Conservation (phyloP, 2,888 invertebrate genomes). For the Euspilapteryx auroguttella region DNA sequence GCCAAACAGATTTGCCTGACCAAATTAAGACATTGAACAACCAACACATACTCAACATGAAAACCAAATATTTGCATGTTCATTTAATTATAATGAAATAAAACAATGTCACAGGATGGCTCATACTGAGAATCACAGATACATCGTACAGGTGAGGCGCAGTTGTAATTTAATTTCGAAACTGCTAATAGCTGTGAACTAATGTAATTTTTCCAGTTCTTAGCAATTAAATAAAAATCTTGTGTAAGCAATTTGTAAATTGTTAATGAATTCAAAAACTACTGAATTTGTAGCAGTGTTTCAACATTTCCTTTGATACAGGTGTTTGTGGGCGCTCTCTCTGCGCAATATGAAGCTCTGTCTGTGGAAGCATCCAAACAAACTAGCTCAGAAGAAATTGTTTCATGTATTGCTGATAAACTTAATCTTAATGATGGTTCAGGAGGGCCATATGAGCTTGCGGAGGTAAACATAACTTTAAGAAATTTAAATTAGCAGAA, state of each 20-base stretch:
- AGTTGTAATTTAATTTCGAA: not conserved
- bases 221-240: not conserved
- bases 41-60: conserved; percentile 23
- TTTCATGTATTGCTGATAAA: conserved; percentile 81
- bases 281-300: too few relatives aligned
- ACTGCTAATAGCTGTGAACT: not conserved
- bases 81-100: conserved; percentile 22
- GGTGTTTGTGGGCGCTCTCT: conserved; percentile 88
- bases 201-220: not conserved
- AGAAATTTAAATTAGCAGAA: too few relatives aligned
- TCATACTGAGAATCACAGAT: conserved; percentile 65
- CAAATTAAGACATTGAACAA: too few relatives aligned
- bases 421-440: conserved; percentile 50
- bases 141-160: conserved; percentile 73
- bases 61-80: conserved; percentile 18
- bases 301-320: too few relatives aligned
- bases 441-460: conserved; percentile 76
- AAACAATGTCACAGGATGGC: conserved; percentile 58
- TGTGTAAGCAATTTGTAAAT: not conserved
- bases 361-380: conserved; percentile 91
- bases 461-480: conserved; percentile 65
- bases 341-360: conserved; percentile 85
- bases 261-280: too few relatives aligned
- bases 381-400: conserved; percentile 90
- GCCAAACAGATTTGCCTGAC: too few relatives aligned